Evolutionary conservation across 2,888 invertebrate species (phyloP), one percentile per base, ranked within the genome.

Genomic region (Andrena bicolor): DNA sequence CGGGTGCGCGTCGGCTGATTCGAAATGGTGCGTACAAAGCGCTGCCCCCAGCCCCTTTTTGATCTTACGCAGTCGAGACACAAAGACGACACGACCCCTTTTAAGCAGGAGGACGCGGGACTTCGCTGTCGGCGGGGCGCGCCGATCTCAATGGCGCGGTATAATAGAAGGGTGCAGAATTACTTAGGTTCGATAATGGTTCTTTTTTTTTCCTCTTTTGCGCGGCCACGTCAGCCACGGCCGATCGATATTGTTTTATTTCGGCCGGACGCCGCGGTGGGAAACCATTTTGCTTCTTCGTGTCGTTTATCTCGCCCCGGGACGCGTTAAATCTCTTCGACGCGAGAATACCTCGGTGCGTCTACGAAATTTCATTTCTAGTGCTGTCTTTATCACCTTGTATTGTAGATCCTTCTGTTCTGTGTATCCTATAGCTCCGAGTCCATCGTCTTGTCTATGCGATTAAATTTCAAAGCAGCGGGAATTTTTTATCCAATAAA

Each of bases 21-120:
- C 70, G 66, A 68, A 77, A 80, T 77, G 51, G 73, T 53, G 41
- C 77, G 73, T 69, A 73, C 66, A 77, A 68, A 81, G 75, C 41
- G 41, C 63, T 28, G 28, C n/a, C 69, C 51, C 53, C 41, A 26
- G 53, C 23, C 53, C 74, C 74, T 75, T 83, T 83, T 83, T 83
- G 82, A 82, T 82, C 83, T 83, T 82, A 82, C 82, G 82, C 83
- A 82, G 81, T 75, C 78, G 83, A 77, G 78, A 75, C 82, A 82
- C 81, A 83, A 83, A 83, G 83, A 82, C 79, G 81, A 74, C 41
- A 23, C 76, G 70, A 65, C 58, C 76, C 81, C 75, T 82, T 83
- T 83, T 72, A 75, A 76, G 58, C 65, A 41, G 49, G 48, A 61
- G 65, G 56, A 77, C 53, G 61, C 60, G 56, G 61, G 82, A 69